Evolutionary conservation across 1,140 invertebrate species (phyloP), one percentile per base, ranked within the genome.

Genomic region (Eriocheir sinensis): DNA sequence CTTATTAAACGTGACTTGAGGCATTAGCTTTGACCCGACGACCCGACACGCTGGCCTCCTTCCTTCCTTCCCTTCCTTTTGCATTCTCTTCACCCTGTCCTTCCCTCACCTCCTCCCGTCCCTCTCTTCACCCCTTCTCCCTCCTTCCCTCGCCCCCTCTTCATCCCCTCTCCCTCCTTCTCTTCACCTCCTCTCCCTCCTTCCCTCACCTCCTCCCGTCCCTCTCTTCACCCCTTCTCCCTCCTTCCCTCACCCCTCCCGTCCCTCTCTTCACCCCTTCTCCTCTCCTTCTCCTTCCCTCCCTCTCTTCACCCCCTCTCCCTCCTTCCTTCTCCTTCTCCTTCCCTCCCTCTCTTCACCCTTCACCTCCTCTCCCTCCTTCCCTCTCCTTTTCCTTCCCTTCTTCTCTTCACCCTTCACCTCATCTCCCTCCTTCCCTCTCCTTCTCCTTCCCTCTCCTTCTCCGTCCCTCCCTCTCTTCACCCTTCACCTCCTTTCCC

Each of bases 1-100:
- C 38, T 85, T 41, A 85, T 41, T 85, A 41, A 38, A 85, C 34
- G 15, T 85, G 81, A n/a, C 38, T 85, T 72, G 60, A 72, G 60
- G 60, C 60, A 72, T 72, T 12, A 85, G 81, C 38, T 85, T 85
- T 85, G 38, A 72, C 60, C 60, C 3, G 21, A 21, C 60, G 21
- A 12, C 27, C 53, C 53, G 53, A 12, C 53, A 12, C 12, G 12
- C 27, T 72, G 12, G 53, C 27, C 12, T 72, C 12, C 12, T 72
- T 72, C 53, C 27, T 12, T 72, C 27, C 53, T 27, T 72, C 53
- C 12, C 27, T 12, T 72, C 53, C 12, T 12, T 27, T 12, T 12
- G 27, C 27, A 72, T 12, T 30, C 3, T 27, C 34, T 30, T 27
- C 27, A 81, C 34, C 79, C 79, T 81, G 79, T 3, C 79, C 4